A percentile compares a stretch with the other conserved stretches of the same genome.
These are phyloP conservation scores for Lipophrys pholis DNA, from an alignment of 2,113 vertebrate species.

Conservation along the genomic window DNA sequence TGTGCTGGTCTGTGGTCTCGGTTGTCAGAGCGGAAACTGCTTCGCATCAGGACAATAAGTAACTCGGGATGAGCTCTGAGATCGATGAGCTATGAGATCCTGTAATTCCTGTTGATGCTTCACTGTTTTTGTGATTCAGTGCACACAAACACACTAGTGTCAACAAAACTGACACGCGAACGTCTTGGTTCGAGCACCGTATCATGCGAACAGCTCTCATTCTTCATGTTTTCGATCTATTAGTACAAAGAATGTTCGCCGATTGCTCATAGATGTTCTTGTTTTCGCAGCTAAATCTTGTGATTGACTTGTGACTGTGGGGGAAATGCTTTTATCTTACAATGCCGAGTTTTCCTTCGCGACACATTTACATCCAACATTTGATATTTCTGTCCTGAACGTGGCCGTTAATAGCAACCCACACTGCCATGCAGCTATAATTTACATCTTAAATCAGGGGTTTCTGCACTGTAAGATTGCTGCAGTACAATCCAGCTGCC, in stretches of 20 bases:
- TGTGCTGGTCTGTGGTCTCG: not conserved
- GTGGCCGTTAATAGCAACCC: constrained; percentile 30
- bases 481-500: constrained; percentile 12
- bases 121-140: not conserved
- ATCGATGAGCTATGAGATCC: not conserved
- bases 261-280: constrained; percentile 57
- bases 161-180: not conserved
- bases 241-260: constrained; percentile 63
- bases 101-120: constrained; percentile 9
- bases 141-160: not conserved
- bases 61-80: not conserved
- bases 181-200: constrained; percentile 3
- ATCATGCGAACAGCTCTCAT: not conserved
- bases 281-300: constrained; percentile 18
- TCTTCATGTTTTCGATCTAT: constrained; percentile 49
- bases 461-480: constrained; percentile 19
- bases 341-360: not conserved
- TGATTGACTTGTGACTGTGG: constrained; percentile 2
- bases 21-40: not conserved
- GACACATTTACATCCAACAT: not conserved
- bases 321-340: constrained; percentile 16
- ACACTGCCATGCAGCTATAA: not conserved
- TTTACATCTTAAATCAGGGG: constrained; percentile 28
- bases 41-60: not conserved
- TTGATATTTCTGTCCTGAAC: constrained; percentile 11